Evolutionary conservation across 2,113 vertebrate genomes (phyloP), one percentile per base, ranked within the genome.

Genomic region (Pithys albifrons): DNA sequence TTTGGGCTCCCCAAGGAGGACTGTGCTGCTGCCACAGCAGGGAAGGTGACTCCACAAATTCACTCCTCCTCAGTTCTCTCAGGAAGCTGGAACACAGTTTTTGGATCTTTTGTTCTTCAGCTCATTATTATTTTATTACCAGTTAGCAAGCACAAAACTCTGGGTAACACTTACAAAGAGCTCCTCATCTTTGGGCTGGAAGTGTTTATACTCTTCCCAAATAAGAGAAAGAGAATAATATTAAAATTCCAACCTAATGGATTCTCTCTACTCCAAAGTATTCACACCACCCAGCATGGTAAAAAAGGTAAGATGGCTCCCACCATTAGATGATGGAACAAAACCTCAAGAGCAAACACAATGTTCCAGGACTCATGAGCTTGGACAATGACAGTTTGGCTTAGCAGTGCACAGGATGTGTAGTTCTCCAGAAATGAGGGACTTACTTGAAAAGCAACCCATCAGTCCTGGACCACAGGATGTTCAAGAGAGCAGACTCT

Each of bases 251-350:
- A 93, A 23, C 19, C 70, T 28, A 54, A 74, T 1, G 31, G 55
- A 41, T 18, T 7, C 33, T 72, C 20, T 17, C 37, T 62, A 2
- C 24, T 48, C 41, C 69, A 22, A 72, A 76, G 41, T 19, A 41
- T 66, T 73, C 37, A 35, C 2, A 2, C 29, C 3, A 2, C 2
- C 2, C 6, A 46, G 19, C n/a, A n/a, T 0, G 1, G n/a, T 20
- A 65, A 61, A 46, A 54, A 25, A 64, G 29, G 16, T 4, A 7
- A 27, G 27, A 59, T 0, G 0, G 39, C 15, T 80, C 39, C 54
- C 19, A 39, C 12, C 15, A 39, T 28, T 3, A 59, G 46, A 48
- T 15, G 62, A 62, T 27, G 22, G 45, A 79, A 59, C 10, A 41
- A 66, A 82, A 55, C n/a, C 57, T 59, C 58, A 33, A 25, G n/a